Base-by-base conservation (phyloP, 2,113 vertebrate species). In the Pseudorhombus dupliciocellatus region DNA sequence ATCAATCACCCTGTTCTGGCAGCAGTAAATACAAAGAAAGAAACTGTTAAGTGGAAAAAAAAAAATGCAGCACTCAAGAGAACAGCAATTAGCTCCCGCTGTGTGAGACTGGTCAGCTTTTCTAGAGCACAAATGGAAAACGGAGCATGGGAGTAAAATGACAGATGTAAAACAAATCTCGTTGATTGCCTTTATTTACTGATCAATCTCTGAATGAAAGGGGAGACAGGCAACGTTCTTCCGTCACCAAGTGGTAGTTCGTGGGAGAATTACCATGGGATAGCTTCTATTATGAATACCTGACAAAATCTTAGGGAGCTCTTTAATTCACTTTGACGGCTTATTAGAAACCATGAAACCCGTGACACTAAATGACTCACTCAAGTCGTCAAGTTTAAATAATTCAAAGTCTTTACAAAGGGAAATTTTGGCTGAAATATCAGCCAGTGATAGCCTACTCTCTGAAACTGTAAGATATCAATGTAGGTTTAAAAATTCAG, bases 161-260 rank as follows among this genome's bases (percentile, higher is more conserved):
- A 53, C 74, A 15, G 20, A 14, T 44, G 12, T 21, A 8, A 50
- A 50, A 50, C 20, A 50, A 82, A 80, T 77, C 57, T 65, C 22
- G n/a, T 22, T 69, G 83, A 86, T 75, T 82, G 79, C 48, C 55
- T 68, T 58, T 69, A 54, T 81, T 66, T 40, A 52, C 58, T 79
- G 52, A 71, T 80, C 28, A 53, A 57, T 52, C 52, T 34, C 46
- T 62, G 69, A 84, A 82, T 70, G 84, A 76, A 71, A 79, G 63
- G 46, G 26, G 10, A 55, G 59, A 64, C 30, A 37, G 6, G 5
- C 4, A 44, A 18, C 22, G 34, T 60, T 24, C 22, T 24, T 58
- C 30, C 11, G 20, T 57, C 55, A 14, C 28, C 28, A 34, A n/a
- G 30, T 31, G 20, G 28, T 57, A 4, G 4, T 20, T 12, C 30